Evolutionary conservation across 2,113 vertebrate species (phyloP), one percentile per base, ranked within the genome.

Genomic region (Lanius collurio): DNA sequence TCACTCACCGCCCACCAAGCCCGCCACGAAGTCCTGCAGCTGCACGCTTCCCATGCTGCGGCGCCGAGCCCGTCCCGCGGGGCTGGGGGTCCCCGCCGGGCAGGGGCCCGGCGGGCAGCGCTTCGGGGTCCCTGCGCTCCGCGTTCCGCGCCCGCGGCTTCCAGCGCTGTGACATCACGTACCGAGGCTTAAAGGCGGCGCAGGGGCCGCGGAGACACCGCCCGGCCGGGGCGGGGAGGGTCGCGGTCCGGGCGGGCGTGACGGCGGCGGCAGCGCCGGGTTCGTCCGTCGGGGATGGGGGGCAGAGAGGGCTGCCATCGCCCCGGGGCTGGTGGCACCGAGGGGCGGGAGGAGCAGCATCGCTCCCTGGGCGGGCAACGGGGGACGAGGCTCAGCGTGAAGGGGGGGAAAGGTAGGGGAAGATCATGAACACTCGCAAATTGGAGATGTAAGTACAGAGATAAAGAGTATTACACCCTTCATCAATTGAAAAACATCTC

Each of bases 1-100:
- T 22, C 79, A 91, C 97, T 94, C 95, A 98, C 98, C 98, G 94
- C 98, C 98, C 59, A 98, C 96, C 97, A 97, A 98, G 64, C 98
- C 98, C 9, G 98, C 98, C 15, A 70, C 91, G 70, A 98, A 98
- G 71, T 98, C 98, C 75, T 98, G 97, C 80, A 97, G 49, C 67
- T 97, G 96, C 52, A 97, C 11, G 81, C 55, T 96, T 4, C 46
- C 92, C 97, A 97, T 97, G 50, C 47, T 30, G 82, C 11, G 1
- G 59, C 14, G 26, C n/a, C 55, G 11, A 65, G 35, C 57, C n/a
- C 44, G 56, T 42, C 46, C 73, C 13, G 17, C 11, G 7, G 76
- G 35, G 76, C 47, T 22, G 37, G 14, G 17, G 59, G 14, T 59
- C 10, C 19, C 52, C 5, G 11, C 8, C 8, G 75, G 46, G 46